phyloP scores from a whole-genome alignment of 2,113 vertebrate species.

The Poecilia latipinna region DNA sequence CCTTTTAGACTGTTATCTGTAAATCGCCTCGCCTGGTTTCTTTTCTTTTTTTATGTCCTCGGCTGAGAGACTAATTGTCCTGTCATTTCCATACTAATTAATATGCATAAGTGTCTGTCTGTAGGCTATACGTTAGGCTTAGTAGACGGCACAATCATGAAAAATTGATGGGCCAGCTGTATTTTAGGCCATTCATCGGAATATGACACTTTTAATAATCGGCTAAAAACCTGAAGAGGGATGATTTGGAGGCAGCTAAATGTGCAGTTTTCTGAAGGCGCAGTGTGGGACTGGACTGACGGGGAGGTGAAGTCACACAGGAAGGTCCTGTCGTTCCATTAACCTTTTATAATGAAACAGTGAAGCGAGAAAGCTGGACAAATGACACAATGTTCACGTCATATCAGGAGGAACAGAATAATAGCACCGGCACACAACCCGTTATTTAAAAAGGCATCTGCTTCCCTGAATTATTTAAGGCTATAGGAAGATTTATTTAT shows the following conservation, averaged over 20 bases:
- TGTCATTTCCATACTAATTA: slow-evolving; percentile 67
- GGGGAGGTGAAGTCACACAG: slow-evolving; percentile 30
- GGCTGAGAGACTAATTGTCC: slow-evolving; percentile 64
- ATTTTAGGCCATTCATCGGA: slow-evolving; percentile 46
- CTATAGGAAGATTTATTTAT: background rate
- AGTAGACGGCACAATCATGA: slow-evolving; percentile 65
- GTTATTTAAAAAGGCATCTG: background rate
- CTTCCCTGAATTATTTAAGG: slow-evolving; percentile 9
- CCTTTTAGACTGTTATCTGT: slow-evolving; percentile 18
- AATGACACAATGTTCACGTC: slow-evolving; percentile 39
- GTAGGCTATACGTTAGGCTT: slow-evolving; percentile 60
- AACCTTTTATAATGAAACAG: slow-evolving; percentile 64
- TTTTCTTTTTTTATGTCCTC: slow-evolving; percentile 39
- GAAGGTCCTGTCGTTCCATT: slow-evolving; percentile 65
- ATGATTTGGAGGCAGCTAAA: slow-evolving; percentile 39
- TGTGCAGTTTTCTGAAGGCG: slow-evolving; percentile 40
- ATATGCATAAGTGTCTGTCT: slow-evolving; percentile 67
- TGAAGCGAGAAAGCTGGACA: slow-evolving; percentile 32
- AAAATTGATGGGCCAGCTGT: slow-evolving; percentile 68
- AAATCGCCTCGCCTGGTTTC: slow-evolving; percentile 23
- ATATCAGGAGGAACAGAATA: slow-evolving; percentile 25
- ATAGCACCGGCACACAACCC: background rate
- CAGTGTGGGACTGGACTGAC: slow-evolving; percentile 35
- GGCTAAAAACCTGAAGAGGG: slow-evolving; percentile 5
- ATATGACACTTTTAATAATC: slow-evolving; percentile 57